phyloP scores from a whole-genome alignment of 2,113 vertebrate species.

The Oreochromis niloticus region DNA sequence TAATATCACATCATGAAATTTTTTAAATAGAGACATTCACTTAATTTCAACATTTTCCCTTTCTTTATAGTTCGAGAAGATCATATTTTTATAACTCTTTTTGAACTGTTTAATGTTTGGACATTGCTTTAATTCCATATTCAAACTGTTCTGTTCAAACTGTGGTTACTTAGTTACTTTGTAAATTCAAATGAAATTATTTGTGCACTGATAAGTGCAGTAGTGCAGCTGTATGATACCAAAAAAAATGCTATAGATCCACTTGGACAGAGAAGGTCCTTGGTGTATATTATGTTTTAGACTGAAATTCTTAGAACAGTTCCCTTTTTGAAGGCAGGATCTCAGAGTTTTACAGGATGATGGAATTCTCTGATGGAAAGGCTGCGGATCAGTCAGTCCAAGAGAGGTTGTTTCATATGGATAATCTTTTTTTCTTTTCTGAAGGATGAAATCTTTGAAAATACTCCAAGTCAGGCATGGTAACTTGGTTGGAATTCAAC shows the following conservation, averaged over 20 bases:
- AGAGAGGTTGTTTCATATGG: not conserved
- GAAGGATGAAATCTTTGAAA: not conserved
- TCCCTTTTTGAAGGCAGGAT: not conserved
- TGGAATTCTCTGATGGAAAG: not conserved
- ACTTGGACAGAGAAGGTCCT: not conserved
- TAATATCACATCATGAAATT: too few species aligned
- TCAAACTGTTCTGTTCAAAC: too few species aligned
- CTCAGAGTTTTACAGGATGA: not conserved
- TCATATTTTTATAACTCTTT: too few species aligned
- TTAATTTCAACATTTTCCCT: too few species aligned
- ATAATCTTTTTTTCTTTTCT: not conserved
- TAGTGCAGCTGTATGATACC: not conserved
- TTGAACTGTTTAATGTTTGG: too few species aligned
- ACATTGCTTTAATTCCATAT: too few species aligned
- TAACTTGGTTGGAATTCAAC: not conserved
- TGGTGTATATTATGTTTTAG: not conserved
- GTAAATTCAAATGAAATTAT: not conserved
- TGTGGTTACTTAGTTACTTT: not conserved
- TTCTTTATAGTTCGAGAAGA: too few species aligned
- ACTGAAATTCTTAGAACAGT: not conserved
- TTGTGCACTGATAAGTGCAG: not conserved
- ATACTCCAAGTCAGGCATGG: not conserved
- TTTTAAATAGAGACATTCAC: too few species aligned
- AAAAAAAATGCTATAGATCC: not conserved
- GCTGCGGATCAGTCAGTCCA: not conserved